Percentiles rank a stretch among this genome's conserved stretches.
Evolutionary conservation across 92 coral and sea anemone species (phyloP).

Genomic region (Epizoanthus ramosus): DNA sequence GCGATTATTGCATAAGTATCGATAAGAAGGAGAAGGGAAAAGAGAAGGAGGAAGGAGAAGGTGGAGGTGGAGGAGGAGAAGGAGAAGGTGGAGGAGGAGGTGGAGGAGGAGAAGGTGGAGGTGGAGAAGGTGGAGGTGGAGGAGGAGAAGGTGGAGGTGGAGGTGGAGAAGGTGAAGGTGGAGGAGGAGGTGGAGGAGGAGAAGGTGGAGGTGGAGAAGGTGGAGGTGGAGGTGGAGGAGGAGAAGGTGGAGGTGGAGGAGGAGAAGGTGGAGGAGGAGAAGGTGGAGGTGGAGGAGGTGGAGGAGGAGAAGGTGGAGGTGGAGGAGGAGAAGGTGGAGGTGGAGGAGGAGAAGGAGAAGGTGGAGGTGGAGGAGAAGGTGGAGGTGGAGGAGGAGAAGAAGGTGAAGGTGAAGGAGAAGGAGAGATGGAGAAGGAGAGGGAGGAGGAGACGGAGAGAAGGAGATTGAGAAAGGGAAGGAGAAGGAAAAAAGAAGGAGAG

Average conservation of each 20-base stretch:
- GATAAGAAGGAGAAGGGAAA: neutral
- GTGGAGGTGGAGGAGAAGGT: neutral
- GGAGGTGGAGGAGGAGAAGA: neutral
- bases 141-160: neutral
- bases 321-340: neutral
- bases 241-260: neutral
- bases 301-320: no score
- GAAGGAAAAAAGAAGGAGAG: neutral
- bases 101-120: neutral
- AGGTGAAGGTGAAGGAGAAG: constrained; percentile 2
- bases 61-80: neutral
- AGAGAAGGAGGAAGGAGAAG: neutral
- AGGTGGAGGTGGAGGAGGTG: no score
- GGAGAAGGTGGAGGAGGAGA: no score
- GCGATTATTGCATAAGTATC: no score
- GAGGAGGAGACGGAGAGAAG: neutral
- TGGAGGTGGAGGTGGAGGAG: neutral
- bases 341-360: neutral
- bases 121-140: neutral
- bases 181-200: neutral
- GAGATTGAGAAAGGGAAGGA: neutral
- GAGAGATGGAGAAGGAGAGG: neutral
- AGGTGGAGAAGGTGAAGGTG: neutral
- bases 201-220: neutral
- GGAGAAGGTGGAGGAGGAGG: neutral